Evolutionary conservation across 2,888 invertebrate species (phyloP).

Genomic region (Heliconius ismenius): DNA sequence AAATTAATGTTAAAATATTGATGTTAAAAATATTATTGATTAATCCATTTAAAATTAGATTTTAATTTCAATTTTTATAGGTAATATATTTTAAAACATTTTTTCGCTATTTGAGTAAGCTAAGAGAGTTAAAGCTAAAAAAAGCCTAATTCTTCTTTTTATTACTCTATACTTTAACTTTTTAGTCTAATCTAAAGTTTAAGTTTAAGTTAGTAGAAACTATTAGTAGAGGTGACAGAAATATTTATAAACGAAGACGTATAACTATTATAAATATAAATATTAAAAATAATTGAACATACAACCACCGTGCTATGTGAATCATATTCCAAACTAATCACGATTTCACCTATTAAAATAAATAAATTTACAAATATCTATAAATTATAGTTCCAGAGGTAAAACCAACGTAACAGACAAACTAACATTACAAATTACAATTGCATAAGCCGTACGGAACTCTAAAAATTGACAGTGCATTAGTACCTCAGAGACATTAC

Average conservation of each 20-base stretch:
- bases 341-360: background rate
- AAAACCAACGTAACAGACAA: background rate
- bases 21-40: background rate
- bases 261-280: background rate
- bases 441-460: slow-evolving; percentile 51
- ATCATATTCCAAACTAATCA: background rate
- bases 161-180: too few relatives aligned
- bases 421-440: background rate
- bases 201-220: too few relatives aligned
- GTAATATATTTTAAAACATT: too few relatives aligned
- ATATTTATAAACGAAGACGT: too few relatives aligned
- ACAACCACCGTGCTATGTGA: background rate
- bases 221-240: too few relatives aligned
- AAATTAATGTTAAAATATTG: background rate
- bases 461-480: slow-evolving; percentile 80
- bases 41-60: too few relatives aligned
- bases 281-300: background rate
- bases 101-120: too few relatives aligned
- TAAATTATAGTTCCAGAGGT: background rate
- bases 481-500: slow-evolving; percentile 72
- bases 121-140: too few relatives aligned
- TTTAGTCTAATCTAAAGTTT: too few relatives aligned
- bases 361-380: background rate
- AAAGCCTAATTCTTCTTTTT: too few relatives aligned
- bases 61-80: too few relatives aligned